phyloP scores from a whole-genome alignment of 2,888 invertebrate genomes.

The Eristalis intricaria region DNA sequence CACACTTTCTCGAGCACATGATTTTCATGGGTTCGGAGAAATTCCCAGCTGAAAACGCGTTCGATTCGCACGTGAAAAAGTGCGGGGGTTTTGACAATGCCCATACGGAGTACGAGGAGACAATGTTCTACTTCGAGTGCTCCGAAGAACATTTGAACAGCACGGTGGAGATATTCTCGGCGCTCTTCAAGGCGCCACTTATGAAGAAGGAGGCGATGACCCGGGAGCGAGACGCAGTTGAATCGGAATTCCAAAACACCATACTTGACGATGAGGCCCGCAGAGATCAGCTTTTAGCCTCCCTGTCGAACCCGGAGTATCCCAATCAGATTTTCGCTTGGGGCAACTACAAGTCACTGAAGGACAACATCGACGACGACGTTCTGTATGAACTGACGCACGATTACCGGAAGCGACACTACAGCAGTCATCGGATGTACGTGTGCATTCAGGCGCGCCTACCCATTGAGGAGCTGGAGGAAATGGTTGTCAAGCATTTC shows the following conservation, averaged over 20 bases:
- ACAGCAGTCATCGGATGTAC: constrained; percentile 94
- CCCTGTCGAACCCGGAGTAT: constrained; percentile 86
- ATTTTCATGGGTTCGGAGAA: constrained; percentile 96
- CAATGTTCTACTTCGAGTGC: constrained; percentile 94
- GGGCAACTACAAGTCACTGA: constrained; percentile 90
- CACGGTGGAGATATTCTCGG: constrained; percentile 92
- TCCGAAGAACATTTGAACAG: constrained; percentile 89
- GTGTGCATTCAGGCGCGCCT: constrained; percentile 88
- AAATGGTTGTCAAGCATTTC: constrained; percentile 84
- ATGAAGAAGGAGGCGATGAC: constrained; percentile 93
- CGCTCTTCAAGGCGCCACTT: constrained; percentile 93
- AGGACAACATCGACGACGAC: constrained; percentile 86
- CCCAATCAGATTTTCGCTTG: constrained; percentile 90
- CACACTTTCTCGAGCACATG: constrained; percentile 95
- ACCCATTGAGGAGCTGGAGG: constrained; percentile 80
- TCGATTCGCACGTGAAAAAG: constrained; percentile 90
- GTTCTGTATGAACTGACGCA: constrained; percentile 87
- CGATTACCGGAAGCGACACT: constrained; percentile 89
- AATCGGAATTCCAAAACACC: constrained; percentile 94
- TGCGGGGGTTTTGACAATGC: constrained; percentile 94
- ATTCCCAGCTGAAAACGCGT: constrained; percentile 92
- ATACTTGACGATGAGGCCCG: constrained; percentile 88
- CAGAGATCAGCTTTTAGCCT: constrained; percentile 89
- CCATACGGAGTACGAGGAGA: constrained; percentile 92
- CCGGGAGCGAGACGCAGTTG: constrained; percentile 92